Evolutionary conservation across 2,888 invertebrate species (phyloP).

Genomic region (Plutella xylostella): DNA sequence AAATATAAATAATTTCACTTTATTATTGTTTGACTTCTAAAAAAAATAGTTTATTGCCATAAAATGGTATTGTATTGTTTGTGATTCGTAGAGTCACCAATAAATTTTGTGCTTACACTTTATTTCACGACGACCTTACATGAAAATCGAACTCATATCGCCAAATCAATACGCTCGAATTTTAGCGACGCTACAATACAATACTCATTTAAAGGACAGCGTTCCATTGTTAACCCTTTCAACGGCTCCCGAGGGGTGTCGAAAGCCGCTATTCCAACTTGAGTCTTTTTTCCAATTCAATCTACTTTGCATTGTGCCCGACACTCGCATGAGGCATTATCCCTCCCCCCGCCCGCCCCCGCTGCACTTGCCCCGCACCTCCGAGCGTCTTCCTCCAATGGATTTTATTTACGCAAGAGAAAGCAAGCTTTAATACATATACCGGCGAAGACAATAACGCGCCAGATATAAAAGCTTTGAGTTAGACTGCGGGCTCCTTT

Average conservation of each 20-base stretch:
- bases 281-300: slow-evolving; percentile 67
- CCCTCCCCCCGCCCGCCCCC: slow-evolving; percentile 43
- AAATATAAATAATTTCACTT: too few relatives aligned
- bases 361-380: slow-evolving; percentile 55
- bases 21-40: too few relatives aligned
- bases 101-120: too few relatives aligned
- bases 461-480: slow-evolving; percentile 70
- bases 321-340: slow-evolving; percentile 66
- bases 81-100: too few relatives aligned
- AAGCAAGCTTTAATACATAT: slow-evolving; percentile 67
- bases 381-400: slow-evolving; percentile 48
- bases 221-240: slow-evolving; percentile 55
- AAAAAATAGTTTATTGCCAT: too few relatives aligned
- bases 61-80: too few relatives aligned
- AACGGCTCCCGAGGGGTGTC: slow-evolving; percentile 45
- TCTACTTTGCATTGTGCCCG: slow-evolving; percentile 68
- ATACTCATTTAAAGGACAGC: slow-evolving; percentile 38
- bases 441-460: slow-evolving; percentile 66
- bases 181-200: slow-evolving; percentile 25
- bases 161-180: slow-evolving; percentile 20
- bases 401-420: slow-evolving; percentile 69
- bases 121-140: too few relatives aligned
- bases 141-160: too few relatives aligned
- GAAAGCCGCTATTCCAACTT: slow-evolving; percentile 52
- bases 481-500: slow-evolving; percentile 63